These are phyloP conservation scores for Leucophora obtusa DNA, from an alignment of 2,888 invertebrate genomes.

Conservation along the genomic window DNA sequence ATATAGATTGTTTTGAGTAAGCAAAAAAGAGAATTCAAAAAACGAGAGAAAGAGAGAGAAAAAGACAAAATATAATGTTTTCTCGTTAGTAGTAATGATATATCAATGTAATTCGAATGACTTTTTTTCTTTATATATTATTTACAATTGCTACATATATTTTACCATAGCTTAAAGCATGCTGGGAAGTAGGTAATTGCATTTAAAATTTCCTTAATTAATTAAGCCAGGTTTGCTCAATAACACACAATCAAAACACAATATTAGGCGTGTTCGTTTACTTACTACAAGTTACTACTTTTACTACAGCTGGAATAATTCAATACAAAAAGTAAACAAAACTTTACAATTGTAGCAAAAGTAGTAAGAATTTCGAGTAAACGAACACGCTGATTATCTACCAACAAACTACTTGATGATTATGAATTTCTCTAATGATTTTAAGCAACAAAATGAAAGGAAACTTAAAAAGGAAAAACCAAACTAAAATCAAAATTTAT, in stretches of 20 bases:
- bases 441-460: constrained; percentile 3
- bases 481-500: constrained; percentile 19
- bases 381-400: no score
- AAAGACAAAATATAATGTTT: constrained; percentile 45
- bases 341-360: no score
- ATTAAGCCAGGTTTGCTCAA: not conserved
- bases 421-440: not conserved
- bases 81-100: constrained; percentile 41
- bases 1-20: not conserved
- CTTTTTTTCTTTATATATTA: not conserved
- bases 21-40: constrained; percentile 32
- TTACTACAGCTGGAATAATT: no score
- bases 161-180: not conserved
- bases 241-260: not conserved
- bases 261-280: no score
- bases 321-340: no score
- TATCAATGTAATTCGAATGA: not conserved
- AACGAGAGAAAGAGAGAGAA: constrained; percentile 31
- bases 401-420: constrained; percentile 8
- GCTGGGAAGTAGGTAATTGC: not conserved
- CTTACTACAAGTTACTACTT: no score
- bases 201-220: not conserved
- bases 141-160: not conserved
- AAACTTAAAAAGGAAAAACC: constrained; percentile 7
- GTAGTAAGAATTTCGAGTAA: no score